These are phyloP conservation scores for Thomomys bottae DNA, from an alignment of 2,113 vertebrate species.

Conservation along the genomic window DNA sequence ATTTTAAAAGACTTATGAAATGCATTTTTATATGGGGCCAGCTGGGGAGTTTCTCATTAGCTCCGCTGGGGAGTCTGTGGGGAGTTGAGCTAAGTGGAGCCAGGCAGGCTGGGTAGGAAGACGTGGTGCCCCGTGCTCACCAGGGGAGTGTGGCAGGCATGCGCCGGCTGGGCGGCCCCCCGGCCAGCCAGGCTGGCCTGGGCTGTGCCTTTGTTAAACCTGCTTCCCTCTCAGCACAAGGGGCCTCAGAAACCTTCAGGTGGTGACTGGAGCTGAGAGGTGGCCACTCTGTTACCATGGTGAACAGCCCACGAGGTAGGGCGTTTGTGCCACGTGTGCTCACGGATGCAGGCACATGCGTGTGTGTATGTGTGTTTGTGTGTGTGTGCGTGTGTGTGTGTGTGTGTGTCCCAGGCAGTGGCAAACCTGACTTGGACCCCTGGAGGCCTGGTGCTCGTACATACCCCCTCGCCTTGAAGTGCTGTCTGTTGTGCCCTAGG, in stretches of 20 bases:
- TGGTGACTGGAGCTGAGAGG: slow-evolving; percentile 48
- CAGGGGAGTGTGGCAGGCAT: slow-evolving; percentile 78
- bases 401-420: background rate
- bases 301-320: slow-evolving; percentile 66
- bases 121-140: slow-evolving; percentile 74
- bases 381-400: background rate
- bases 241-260: slow-evolving; percentile 49
- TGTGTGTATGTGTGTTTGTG: background rate
- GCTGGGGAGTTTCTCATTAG: slow-evolving; percentile 86
- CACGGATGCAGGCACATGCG: background rate
- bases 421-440: background rate
- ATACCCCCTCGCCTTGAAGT: background rate
- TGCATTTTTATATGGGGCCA: slow-evolving; percentile 80
- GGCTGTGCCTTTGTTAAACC: slow-evolving; percentile 64
- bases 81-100: slow-evolving; percentile 81
- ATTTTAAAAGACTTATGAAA: slow-evolving; percentile 86
- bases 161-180: slow-evolving; percentile 45
- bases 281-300: slow-evolving; percentile 78
- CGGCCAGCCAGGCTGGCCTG: slow-evolving; percentile 51
- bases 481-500: background rate
- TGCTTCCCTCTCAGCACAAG: slow-evolving; percentile 8
- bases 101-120: slow-evolving; percentile 79
- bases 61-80: slow-evolving; percentile 74
- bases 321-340: slow-evolving; percentile 30
- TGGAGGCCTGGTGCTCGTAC: background rate